Evolutionary conservation across 2,888 invertebrate species (phyloP), one percentile per base, ranked within the genome.

Genomic region (Psylliodes chrysocephalus): DNA sequence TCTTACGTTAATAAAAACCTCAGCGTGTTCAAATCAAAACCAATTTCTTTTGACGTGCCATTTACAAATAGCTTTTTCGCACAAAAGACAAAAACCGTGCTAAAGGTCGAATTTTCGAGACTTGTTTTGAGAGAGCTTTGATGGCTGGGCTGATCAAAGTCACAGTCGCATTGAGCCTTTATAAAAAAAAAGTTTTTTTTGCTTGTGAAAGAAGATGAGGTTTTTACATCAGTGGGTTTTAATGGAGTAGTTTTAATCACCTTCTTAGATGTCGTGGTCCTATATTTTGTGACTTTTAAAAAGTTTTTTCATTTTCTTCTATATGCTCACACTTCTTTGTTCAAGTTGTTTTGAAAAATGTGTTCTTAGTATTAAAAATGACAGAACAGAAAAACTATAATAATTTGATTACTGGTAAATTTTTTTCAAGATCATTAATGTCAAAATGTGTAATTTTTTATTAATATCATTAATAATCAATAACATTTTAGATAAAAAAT

Each of bases 31-130:
- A 40, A 59, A 59, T 59, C 49, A 59, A 51, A 59, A 59, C 59
- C 47, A 42, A 51, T 59, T 59, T 46, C 56, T 38, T 59, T 59
- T 49, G 59, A 59, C 30, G 28, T 59, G 28, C 40, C 49, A 40
- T 51, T 59, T 59, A 40, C 59, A 49, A 18, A 25, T 47, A n/a
- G 17, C 22, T 6, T n/a, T n/a, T n/a, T 40, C 59, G 25, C 30
- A 46, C 59, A 49, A 59, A n/a, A 59, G 49, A 49, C 57, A 59
- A 59, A 59, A 47, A 46, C 28, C 28, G 19, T 35, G 15, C 19
- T 17, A 49, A 44, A 25, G 40, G 35, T 40, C 40, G 17, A 17
- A 10, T 38, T n/a, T 59, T 59, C 22, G 59, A n/a, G n/a, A 30
- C 42, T 59, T 35, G 49, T 49, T 35, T 38, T 10, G 22, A 35